These are phyloP conservation scores for Plutella xylostella DNA, from an alignment of 2,888 invertebrate species.

Conservation along the genomic window DNA sequence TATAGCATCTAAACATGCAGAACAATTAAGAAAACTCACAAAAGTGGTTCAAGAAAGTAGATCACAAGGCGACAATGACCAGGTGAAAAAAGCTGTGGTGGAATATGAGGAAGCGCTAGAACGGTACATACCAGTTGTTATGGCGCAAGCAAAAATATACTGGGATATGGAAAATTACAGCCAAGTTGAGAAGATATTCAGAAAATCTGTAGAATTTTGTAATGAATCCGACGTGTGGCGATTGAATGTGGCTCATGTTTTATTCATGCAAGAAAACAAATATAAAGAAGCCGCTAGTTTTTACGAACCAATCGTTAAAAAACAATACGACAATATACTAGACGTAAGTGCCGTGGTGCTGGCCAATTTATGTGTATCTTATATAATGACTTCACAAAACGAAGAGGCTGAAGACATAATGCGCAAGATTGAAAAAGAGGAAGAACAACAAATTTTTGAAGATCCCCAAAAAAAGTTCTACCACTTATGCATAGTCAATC, in stretches of 20 bases:
- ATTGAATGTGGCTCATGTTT: constrained; percentile 96
- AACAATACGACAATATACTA: constrained; percentile 93
- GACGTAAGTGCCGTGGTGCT: constrained; percentile 97
- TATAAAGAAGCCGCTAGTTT: constrained; percentile 98
- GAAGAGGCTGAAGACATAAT: constrained; percentile 99
- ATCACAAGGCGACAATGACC: constrained; percentile 88
- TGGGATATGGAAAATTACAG: constrained; percentile 97
- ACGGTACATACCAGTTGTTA: constrained; percentile 95
- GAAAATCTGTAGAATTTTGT: constrained; percentile 97
- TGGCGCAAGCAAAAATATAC: constrained; percentile 99
- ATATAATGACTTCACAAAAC: constrained; percentile 99
- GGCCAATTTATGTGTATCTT: constrained; percentile 98
- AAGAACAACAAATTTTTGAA: constrained; percentile 91
- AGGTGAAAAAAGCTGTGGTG: constrained; percentile 89
- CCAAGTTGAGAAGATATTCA: constrained; percentile 96
- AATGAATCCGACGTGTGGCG: constrained; percentile 98
- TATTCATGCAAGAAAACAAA: constrained; percentile 99
- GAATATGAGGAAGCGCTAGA: constrained; percentile 93
- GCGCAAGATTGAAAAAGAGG: constrained; percentile 98
- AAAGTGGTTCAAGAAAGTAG: constrained; percentile 95
- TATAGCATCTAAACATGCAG: constrained; percentile 90
- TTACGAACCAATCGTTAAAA: constrained; percentile 97
- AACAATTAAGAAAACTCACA: constrained; percentile 89
- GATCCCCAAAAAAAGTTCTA: constrained; percentile 94
- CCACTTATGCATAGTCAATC: constrained; percentile 97